Evolutionary conservation across 2,797 vertebrate genomes (phyloP).

Genomic region (Coluber constrictor): DNA sequence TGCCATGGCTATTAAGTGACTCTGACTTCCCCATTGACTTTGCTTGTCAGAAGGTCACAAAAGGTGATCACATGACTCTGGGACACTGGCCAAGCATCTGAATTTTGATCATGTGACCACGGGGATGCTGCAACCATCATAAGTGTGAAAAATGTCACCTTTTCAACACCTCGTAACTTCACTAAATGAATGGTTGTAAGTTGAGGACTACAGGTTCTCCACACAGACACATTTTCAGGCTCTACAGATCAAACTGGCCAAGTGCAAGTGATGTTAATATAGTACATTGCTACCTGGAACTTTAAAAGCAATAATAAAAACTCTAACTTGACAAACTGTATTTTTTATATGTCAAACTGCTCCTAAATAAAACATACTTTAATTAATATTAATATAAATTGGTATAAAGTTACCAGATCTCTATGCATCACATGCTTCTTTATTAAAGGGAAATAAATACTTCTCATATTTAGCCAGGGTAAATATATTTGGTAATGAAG

Average conservation of each 20-base stretch:
- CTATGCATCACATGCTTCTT: conserved; percentile 38
- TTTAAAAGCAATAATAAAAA: conserved; percentile 49
- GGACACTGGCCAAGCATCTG: not conserved
- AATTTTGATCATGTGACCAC: not conserved
- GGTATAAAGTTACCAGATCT: conserved; percentile 52
- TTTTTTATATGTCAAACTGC: conserved; percentile 43
- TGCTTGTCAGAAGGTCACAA: not conserved
- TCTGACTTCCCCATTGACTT: not conserved
- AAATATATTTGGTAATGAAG: conserved; percentile 96
- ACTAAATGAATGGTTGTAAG: not conserved
- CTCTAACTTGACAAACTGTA: conserved; percentile 27
- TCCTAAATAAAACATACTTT: conserved; percentile 55
- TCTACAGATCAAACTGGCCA: not conserved
- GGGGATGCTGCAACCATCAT: not conserved
- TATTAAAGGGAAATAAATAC: conserved; percentile 62
- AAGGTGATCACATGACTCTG: not conserved
- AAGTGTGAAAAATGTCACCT: not conserved
- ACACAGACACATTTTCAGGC: not conserved
- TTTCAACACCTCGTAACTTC: not conserved
- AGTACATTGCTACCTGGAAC: conserved; percentile 53
- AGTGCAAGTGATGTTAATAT: conserved; percentile 44
- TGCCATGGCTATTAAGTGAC: not conserved
- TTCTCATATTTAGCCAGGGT: conserved; percentile 82
- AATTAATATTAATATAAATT: conserved; percentile 62
- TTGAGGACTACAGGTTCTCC: not conserved